A percentile compares a stretch with the other conserved stretches of the same genome.
phyloP scores from a whole-genome alignment of 2,113 vertebrate species.

The Gymnogyps californianus region DNA sequence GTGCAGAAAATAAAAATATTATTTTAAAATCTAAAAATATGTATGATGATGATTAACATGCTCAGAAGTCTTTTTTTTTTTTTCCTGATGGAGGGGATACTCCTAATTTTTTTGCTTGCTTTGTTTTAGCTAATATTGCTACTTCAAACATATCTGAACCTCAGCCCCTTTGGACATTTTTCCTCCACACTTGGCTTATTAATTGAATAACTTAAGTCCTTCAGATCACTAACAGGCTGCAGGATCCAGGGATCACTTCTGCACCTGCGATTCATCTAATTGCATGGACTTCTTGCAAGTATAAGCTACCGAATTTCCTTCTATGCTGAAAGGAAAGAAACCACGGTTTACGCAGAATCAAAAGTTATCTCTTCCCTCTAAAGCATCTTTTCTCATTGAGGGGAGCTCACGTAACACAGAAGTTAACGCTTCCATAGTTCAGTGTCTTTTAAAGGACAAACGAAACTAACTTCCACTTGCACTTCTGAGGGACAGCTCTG shows the following conservation, averaged over 20 bases:
- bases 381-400: neutral
- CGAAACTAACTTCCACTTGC: neutral
- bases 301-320: neutral
- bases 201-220: neutral
- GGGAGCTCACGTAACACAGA: neutral
- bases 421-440: neutral
- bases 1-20: neutral
- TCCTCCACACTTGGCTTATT: neutral
- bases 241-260: neutral
- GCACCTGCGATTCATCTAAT: neutral
- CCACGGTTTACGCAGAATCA: neutral
- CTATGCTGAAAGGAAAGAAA: neutral
- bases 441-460: neutral
- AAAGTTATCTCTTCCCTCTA: neutral
- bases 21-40: neutral
- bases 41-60: neutral
- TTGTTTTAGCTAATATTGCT: neutral
- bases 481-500: neutral
- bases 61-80: neutral
- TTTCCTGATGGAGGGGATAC: rapidly evolving
- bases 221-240: neutral
- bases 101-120: neutral
- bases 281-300: neutral
- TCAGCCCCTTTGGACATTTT: neutral
- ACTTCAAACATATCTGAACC: neutral